phyloP scores from a whole-genome alignment of 2,113 vertebrate species.

The Nothoprocta perdicaria region DNA sequence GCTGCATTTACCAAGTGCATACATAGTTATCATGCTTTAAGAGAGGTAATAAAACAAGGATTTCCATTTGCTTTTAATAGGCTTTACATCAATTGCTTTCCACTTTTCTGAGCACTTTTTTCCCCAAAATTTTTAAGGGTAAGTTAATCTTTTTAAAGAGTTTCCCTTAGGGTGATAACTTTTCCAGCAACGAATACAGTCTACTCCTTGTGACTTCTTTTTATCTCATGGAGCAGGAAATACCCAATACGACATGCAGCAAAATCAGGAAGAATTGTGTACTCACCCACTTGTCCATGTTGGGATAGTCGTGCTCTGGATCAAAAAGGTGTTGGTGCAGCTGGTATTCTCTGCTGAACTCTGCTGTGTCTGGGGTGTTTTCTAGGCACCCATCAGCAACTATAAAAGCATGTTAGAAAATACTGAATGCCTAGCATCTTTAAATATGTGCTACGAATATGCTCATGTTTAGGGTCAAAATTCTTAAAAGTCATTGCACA shows the following conservation, averaged over 20 bases:
- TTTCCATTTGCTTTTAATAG: neutral
- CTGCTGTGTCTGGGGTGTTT: constrained; percentile 93
- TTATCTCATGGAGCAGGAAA: neutral
- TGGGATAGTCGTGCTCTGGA: constrained; percentile 93
- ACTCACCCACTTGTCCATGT: constrained; percentile 93
- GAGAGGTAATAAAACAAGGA: neutral
- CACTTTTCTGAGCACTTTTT: neutral
- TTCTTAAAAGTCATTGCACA: neutral
- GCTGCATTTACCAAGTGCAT: neutral
- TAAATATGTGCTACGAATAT: neutral
- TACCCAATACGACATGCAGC: neutral
- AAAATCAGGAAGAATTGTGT: neutral
- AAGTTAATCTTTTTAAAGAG: neutral
- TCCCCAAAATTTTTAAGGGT: neutral
- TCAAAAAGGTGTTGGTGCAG: constrained; percentile 94
- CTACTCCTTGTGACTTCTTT: neutral
- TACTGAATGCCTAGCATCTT: neutral
- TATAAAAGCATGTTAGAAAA: constrained; percentile 65
- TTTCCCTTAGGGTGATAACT: neutral
- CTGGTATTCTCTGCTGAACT: constrained; percentile 96
- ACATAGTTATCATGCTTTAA: neutral
- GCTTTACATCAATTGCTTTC: neutral
- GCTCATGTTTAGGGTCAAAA: neutral
- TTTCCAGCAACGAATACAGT: neutral
- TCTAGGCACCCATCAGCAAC: constrained; percentile 92